Evolutionary conservation across 1,140 invertebrate species (phyloP).

Genomic region (Lepidurus couesii): DNA sequence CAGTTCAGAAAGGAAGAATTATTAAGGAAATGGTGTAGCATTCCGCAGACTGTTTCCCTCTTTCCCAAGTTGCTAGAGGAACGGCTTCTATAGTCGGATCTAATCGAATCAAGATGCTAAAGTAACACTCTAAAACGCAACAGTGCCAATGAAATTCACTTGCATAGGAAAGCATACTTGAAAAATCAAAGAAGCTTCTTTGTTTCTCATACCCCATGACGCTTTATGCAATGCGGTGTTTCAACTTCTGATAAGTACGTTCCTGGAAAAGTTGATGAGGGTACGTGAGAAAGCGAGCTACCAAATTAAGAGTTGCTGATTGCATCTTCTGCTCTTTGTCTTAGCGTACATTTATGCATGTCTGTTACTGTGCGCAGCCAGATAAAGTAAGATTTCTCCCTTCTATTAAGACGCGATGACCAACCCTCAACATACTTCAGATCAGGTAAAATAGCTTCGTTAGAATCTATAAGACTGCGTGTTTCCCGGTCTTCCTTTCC

Average conservation of each 20-base stretch:
- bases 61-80: background rate
- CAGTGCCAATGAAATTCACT: background rate
- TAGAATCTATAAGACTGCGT: too few species aligned
- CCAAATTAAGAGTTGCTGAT: background rate
- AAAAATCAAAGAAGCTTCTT: background rate
- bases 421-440: too few species aligned
- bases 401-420: too few species aligned
- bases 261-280: background rate
- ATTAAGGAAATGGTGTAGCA: background rate
- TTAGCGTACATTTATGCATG: background rate
- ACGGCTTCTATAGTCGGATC: background rate
- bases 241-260: background rate
- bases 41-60: background rate
- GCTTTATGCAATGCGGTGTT: background rate
- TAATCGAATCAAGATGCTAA: background rate
- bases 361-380: too few species aligned
- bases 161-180: background rate
- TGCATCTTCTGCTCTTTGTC: background rate
- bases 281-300: background rate
- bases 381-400: too few species aligned
- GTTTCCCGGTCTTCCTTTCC: too few species aligned
- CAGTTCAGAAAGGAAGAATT: background rate
- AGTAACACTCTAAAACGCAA: background rate
- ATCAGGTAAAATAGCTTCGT: too few species aligned
- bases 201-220: background rate